Percentiles rank a stretch among this genome's conserved stretches.
Evolutionary conservation across 2,113 vertebrate species (phyloP).

Genomic region (Sylvia atricapilla): DNA sequence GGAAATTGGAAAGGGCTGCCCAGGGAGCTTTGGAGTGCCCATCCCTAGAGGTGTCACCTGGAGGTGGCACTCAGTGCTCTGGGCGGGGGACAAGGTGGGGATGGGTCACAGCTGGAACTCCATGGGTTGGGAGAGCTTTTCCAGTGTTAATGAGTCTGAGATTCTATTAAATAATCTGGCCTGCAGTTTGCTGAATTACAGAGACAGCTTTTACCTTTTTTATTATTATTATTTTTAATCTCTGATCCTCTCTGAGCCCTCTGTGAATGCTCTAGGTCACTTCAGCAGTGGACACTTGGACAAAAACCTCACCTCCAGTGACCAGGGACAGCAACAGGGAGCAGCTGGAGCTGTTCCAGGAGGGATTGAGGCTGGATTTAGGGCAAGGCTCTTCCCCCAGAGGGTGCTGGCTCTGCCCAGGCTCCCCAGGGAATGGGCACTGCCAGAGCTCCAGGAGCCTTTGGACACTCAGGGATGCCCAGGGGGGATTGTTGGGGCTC

Average conservation of each 20-base stretch:
- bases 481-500: not conserved
- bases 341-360: accelerated
- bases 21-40: not conserved
- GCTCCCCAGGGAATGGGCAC: not conserved
- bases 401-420: not conserved
- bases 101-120: accelerated
- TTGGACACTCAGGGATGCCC: not conserved
- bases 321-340: not conserved
- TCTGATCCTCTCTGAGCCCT: not conserved
- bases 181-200: not conserved
- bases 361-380: accelerated
- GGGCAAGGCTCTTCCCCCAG: not conserved
- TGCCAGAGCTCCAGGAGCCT: not conserved
- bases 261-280: not conserved
- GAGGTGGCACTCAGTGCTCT: not conserved
- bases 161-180: not conserved
- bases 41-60: not conserved
- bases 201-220: not conserved
- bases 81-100: not conserved
- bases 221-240: not conserved
- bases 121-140: not conserved
- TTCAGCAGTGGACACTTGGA: not conserved
- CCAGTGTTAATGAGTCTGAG: accelerated
- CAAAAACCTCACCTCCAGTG: not conserved
- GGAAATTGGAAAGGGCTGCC: not conserved